Evolutionary conservation across 2,888 invertebrate species (phyloP), one percentile per base, ranked within the genome.

Genomic region (Nemapogon koenigi): DNA sequence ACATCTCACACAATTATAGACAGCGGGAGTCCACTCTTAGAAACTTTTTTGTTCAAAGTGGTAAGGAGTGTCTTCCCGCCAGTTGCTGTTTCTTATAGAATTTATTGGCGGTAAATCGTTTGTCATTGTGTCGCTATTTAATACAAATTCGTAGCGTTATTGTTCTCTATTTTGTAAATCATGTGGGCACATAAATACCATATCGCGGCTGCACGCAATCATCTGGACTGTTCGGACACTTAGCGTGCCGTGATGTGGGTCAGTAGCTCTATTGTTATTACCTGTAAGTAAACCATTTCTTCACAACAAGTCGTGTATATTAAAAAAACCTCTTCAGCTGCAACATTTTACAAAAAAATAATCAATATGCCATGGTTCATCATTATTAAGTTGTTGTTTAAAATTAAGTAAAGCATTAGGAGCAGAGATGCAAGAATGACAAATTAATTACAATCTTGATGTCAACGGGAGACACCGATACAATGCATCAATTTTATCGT

Each of bases 31-130:
- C 62, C 64, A 55, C 60, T 60, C 62, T 62, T 63, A 62, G 14
- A 55, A 65, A 70, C 71, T 76, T 75, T n/a, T 72, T 76, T 76
- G 69, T 71, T 59, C 61, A 64, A 64, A 72, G 75, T 68, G 67
- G 67, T 56, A 56, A 73, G 76, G 71, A 71, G 72, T 72, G 67
- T 58, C 68, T 64, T 64, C 63, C 62, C 57, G 22, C 3, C 4
- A 10, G 58, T 59, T 51, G 46, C 8, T 16, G 51, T 56, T 55
- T 59, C 72, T 67, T 75, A 73, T 68, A 67, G 64, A 70, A 69
- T 64, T 75, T 73, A 76, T 78, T 71, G 76, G 67, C 75, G 72
- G 73, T 73, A 73, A 76, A 76, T 76, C 62, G 68, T 60, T 47
- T 62, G 59, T 62, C 65, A 73, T 75, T 78, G 73, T 76, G 62